Evolutionary conservation across 2,888 invertebrate genomes (phyloP), one percentile per base, ranked within the genome.

Genomic region (Leptura quadrifasciata): DNA sequence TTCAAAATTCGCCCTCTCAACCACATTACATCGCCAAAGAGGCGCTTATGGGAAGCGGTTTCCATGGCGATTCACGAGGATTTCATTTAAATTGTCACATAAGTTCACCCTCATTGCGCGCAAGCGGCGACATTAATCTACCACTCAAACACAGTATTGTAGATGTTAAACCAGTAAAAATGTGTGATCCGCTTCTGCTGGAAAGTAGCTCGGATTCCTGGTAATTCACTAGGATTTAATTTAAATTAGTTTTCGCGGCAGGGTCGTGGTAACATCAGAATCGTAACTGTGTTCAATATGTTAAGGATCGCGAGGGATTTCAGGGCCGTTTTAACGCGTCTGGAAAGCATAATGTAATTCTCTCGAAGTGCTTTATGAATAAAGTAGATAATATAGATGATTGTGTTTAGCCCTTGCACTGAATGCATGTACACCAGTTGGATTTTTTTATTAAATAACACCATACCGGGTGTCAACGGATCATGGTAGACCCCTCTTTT

Each of bases 151-250:
- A 39, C 1, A 6, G 39, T 24, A 4, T 15, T 0, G n/a, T 1
- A 10, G 3, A 6, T 20, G 35, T 2, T 2, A 18, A 55, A 69
- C 39, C 21, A 6, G 17, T 4, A 24, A 15, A 17, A n/a, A 10
- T 17, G 1, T 3, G 5, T 4, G 61, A 80, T 70, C 79, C 78
- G 81, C 77, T 72, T 74, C 21, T 74, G 64, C 73, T 63, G 69
- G 68, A 76, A 58, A 72, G 61, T 55, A 70, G 55, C 76, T 75
- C 74, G 79, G 75, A 79, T 80, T 80, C 85, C 87, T 87, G 92
- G 93, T 92, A 93, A 93, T 93, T 93, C 93, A 92, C 92, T 92
- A 92, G 93, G 93, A 93, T 93, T 93, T 93, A 93, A 93, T 93
- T 93, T 93, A 93, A 93, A 93, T 93, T 93, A 93, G 93, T 93